A percentile compares a stretch with the other conserved stretches of the same genome.
phyloP scores from a whole-genome alignment of 35 echinoderm and acorn worm genomes.

The Acanthaster planci region DNA sequence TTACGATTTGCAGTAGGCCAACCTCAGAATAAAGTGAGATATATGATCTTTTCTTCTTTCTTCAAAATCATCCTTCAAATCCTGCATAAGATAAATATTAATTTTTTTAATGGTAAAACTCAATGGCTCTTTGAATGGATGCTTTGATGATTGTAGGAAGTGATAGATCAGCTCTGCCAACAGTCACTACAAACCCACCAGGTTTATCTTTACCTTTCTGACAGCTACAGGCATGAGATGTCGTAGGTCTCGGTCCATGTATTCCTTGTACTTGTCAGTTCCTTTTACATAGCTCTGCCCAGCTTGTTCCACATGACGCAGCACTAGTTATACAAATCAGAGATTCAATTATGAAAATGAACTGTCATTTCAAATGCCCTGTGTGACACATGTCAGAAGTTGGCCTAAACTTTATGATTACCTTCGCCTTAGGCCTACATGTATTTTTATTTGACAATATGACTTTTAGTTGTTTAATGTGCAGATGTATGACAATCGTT shows the following conservation, averaged over 20 bases:
- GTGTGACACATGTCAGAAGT: not conserved
- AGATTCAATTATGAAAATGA: not conserved
- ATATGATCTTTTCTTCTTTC: constrained; percentile 75
- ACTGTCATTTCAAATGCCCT: not conserved
- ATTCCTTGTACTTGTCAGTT: constrained; percentile 76
- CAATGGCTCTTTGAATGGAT: no score
- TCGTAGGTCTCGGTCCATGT: constrained; percentile 72
- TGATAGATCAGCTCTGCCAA: no score
- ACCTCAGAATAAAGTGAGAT: constrained; percentile 87
- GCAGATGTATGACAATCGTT: no score
- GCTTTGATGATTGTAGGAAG: no score
- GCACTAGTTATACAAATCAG: constrained; percentile 54
- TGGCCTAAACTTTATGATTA: no score
- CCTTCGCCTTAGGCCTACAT: no score
- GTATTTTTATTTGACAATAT: no score
- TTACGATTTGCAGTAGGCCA: constrained; percentile 99
- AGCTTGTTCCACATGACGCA: constrained; percentile 81
- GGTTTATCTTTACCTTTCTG: constrained; percentile 31
- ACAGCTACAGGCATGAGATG: constrained; percentile 82
- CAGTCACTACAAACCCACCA: no score
- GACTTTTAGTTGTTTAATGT: no score
- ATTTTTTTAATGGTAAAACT: no score
- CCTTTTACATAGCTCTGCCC: constrained; percentile 83
- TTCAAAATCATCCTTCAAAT: constrained; percentile 57
- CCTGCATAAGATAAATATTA: not conserved